Conservation (phyloP, 2,113 vertebrate genomes). For the Tachysurus fulvidraco region DNA sequence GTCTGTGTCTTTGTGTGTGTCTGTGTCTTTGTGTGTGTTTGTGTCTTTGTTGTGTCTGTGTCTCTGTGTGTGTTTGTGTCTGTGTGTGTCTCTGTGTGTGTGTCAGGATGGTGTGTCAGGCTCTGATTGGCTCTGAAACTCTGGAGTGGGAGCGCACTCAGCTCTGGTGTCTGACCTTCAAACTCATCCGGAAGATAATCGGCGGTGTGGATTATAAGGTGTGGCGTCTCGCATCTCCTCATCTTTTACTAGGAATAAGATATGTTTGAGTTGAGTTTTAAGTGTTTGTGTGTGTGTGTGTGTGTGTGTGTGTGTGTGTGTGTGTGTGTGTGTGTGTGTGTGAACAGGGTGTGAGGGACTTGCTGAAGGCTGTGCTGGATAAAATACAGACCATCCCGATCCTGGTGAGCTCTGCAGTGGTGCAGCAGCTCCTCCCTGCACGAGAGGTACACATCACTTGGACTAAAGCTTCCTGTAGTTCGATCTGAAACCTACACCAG, state of each 20-base stretch:
- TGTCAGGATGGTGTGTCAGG: conserved; percentile 91
- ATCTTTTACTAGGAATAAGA: background rate
- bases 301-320: conserved; percentile 12
- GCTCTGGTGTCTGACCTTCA: conserved; percentile 94
- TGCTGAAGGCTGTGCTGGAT: conserved; percentile 92
- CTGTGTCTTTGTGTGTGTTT: no score
- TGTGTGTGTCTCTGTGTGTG: no score
- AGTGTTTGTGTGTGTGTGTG: background rate
- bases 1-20: no score
- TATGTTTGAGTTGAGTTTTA: background rate
- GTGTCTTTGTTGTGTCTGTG: background rate
- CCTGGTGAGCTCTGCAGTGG: conserved; percentile 95
- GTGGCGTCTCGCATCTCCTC: background rate
- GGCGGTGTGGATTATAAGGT: conserved; percentile 99
- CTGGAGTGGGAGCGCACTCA: conserved; percentile 98
- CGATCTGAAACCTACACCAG: background rate
- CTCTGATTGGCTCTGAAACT: conserved; percentile 87
- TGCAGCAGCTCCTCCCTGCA: conserved; percentile 91
- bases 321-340: conserved; percentile 15
- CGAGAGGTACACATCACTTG: conserved; percentile 80
- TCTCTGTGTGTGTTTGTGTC: background rate
- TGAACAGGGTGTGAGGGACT: conserved; percentile 88
- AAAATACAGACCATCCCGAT: conserved; percentile 94
- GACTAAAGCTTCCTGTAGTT: background rate
- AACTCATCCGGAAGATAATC: conserved; percentile 92